Percentiles rank a stretch among this genome's conserved stretches.
Conservation (phyloP, 2,797 vertebrate species). For the Pachyuromys duprasi region DNA sequence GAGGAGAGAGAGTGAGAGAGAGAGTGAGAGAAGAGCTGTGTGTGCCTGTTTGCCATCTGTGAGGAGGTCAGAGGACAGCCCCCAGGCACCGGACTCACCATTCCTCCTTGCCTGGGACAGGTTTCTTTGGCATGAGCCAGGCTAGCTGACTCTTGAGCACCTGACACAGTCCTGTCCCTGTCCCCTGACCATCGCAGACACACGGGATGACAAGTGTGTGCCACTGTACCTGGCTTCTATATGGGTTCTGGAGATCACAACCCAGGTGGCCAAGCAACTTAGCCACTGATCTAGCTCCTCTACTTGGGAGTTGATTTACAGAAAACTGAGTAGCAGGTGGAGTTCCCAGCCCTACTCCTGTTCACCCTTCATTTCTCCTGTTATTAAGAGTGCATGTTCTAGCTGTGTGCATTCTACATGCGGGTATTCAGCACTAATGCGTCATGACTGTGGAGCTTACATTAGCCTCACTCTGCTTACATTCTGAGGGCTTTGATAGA, state of each 20-base stretch:
- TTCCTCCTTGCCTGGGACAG: not conserved
- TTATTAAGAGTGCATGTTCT: not conserved
- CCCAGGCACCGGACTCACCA: not conserved
- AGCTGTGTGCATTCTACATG: no score
- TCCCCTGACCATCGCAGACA: not conserved
- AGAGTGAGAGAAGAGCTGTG: not conserved
- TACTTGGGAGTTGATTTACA: not conserved
- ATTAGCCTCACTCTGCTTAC: not conserved
- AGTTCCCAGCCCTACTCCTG: accelerated
- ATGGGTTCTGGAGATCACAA: not conserved
- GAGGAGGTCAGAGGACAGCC: not conserved
- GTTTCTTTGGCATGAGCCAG: not conserved
- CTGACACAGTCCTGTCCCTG: not conserved
- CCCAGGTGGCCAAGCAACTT: not conserved
- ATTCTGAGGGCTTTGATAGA: not conserved
- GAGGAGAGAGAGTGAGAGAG: not conserved
- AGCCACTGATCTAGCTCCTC: not conserved
- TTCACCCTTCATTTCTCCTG: not conserved
- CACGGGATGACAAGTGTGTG: no score
- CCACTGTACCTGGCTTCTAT: not conserved
- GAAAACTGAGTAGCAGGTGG: not conserved
- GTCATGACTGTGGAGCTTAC: not conserved
- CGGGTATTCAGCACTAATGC: not conserved
- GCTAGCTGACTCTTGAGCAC: not conserved
- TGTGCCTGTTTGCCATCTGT: not conserved